phyloP scores from a whole-genome alignment of 2,113 vertebrate species.

The Ailuropoda melanoleuca region DNA sequence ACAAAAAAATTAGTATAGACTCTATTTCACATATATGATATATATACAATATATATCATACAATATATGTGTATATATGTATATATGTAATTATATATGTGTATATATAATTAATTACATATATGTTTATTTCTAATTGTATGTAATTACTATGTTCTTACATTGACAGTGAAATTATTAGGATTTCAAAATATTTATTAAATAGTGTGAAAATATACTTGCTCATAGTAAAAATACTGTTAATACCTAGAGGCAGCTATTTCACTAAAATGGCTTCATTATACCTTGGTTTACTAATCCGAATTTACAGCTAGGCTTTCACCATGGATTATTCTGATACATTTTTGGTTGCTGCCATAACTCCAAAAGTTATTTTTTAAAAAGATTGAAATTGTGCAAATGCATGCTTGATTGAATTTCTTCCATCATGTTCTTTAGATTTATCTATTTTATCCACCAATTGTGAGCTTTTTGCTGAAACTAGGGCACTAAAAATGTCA shows the following conservation, averaged over 20 bases:
- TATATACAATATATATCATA: too few relatives aligned
- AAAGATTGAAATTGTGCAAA: not conserved
- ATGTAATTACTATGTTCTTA: not conserved
- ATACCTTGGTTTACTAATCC: not conserved
- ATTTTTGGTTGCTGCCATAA: not conserved
- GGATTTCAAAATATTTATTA: not conserved
- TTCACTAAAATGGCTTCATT: not conserved
- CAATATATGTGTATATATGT: not conserved
- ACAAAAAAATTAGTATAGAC: not conserved
- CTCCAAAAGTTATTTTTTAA: not conserved
- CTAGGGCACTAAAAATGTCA: not conserved
- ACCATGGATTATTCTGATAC: not conserved
- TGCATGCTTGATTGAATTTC: not conserved
- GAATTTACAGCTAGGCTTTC: not conserved
- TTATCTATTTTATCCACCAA: not conserved
- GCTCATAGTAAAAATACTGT: not conserved
- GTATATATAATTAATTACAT: not conserved
- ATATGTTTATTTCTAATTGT: not conserved
- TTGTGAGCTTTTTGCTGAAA: slow-evolving; percentile 23
- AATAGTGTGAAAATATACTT: not conserved
- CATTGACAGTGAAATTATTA: not conserved
- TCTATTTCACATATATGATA: not conserved
- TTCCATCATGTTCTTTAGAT: not conserved
- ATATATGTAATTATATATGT: not conserved
- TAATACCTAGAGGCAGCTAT: not conserved